phyloP scores from a whole-genome alignment of 2,888 invertebrate genomes.

The Mesorhabditis spiculigera region DNA sequence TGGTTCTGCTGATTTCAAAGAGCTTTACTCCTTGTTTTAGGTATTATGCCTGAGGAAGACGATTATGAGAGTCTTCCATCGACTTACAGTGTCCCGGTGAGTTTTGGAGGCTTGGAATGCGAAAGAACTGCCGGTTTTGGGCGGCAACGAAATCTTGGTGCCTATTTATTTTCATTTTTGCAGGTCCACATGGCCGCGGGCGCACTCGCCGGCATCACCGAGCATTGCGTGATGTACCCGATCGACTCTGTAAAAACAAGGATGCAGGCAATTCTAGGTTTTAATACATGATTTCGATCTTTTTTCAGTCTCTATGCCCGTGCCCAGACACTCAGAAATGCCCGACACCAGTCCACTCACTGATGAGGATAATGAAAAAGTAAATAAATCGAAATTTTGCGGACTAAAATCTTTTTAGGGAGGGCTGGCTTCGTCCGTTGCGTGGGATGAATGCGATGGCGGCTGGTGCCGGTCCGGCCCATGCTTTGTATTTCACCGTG shows the following conservation, averaged over 20 bases:
- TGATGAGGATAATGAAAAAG: slow-evolving; percentile 73
- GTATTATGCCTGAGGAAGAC: slow-evolving; percentile 29
- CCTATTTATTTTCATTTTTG: slow-evolving; percentile 7
- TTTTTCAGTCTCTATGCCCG: slow-evolving; percentile 72
- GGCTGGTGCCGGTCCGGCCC: slow-evolving; percentile 92
- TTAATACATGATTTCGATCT: not conserved
- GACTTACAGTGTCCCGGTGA: slow-evolving; percentile 45
- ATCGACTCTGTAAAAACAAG: slow-evolving; percentile 95
- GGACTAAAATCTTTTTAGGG: slow-evolving; percentile 66
- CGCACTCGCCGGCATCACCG: slow-evolving; percentile 71
- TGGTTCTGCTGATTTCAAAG: slow-evolving; percentile 2
- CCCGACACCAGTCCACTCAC: slow-evolving; percentile 78
- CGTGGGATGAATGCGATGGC: slow-evolving; percentile 86
- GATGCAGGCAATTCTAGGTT: slow-evolving; percentile 21
- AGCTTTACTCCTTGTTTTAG: not conserved
- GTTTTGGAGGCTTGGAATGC: slow-evolving; percentile 9
- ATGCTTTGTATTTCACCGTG: slow-evolving; percentile 95
- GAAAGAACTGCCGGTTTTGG: not conserved
- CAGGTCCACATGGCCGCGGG: slow-evolving; percentile 87
- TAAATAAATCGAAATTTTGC: not conserved
- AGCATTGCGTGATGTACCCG: slow-evolving; percentile 99
- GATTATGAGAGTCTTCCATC: slow-evolving; percentile 53
- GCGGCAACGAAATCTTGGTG: not conserved
- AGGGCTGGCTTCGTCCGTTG: slow-evolving; percentile 85
- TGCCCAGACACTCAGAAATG: slow-evolving; percentile 69